These are phyloP conservation scores for Pyrrhia umbra DNA, from an alignment of 2,888 invertebrate genomes.

Conservation along the genomic window DNA sequence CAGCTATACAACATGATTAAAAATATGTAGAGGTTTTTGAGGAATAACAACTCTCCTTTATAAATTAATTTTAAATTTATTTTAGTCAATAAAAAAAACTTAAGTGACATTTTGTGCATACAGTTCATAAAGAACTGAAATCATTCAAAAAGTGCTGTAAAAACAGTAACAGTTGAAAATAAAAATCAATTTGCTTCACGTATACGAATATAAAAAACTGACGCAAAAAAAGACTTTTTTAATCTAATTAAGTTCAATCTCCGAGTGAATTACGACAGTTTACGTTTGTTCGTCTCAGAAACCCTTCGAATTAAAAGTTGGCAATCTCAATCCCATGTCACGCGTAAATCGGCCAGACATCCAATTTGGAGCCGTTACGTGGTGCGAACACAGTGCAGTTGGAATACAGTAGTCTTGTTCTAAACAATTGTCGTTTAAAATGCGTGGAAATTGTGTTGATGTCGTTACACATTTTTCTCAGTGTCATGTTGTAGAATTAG, in stretches of 20 bases:
- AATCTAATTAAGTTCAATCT: neutral
- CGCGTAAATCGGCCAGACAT: conserved; percentile 78
- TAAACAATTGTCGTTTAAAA: neutral
- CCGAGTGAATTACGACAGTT: neutral
- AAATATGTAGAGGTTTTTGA: too few species aligned
- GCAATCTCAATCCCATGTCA: conserved; percentile 76
- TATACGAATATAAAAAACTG: too few species aligned
- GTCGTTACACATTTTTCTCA: neutral
- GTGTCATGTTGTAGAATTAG: neutral
- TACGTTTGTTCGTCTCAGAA: conserved; percentile 36
- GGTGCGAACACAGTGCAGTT: conserved; percentile 35
- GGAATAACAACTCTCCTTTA: too few species aligned
- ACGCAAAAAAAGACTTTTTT: neutral
- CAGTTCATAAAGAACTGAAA: too few species aligned
- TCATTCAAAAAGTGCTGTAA: too few species aligned
- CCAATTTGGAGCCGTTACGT: conserved; percentile 78
- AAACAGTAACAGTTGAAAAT: too few species aligned
- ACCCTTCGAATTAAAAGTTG: conserved; percentile 74
- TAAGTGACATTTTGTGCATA: too few species aligned
- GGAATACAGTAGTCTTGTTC: conserved; percentile 42
- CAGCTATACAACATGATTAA: too few species aligned
- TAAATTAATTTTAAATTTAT: too few species aligned
- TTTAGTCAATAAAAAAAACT: too few species aligned
- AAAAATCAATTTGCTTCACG: too few species aligned
- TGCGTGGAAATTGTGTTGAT: neutral